These are phyloP conservation scores for Cotesia vestalis DNA, from an alignment of 1,140 invertebrate species.

Conservation along the genomic window DNA sequence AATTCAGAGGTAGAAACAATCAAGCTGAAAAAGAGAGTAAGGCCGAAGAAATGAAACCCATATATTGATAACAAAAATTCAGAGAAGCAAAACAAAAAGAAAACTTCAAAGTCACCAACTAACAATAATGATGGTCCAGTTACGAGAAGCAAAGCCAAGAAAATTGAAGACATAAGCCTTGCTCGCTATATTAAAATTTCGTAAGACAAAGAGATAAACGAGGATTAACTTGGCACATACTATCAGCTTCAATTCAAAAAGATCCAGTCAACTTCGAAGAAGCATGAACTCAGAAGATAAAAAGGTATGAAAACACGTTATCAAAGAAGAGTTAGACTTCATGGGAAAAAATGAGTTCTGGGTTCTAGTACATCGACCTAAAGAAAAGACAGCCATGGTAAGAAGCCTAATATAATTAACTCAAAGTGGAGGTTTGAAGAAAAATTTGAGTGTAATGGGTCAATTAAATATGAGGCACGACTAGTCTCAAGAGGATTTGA, in stretches of 20 bases:
- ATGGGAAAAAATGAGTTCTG: constrained; percentile 39
- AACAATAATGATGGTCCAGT: constrained; percentile 20
- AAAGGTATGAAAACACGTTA: constrained; percentile 36
- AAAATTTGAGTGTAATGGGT: constrained; percentile 44
- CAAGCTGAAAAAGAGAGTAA: constrained; percentile 26
- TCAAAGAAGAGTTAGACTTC: constrained; percentile 33
- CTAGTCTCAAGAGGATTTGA: constrained; percentile 43
- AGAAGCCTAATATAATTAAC: too few relatives aligned
- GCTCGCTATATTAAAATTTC: constrained; percentile 30
- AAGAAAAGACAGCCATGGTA: constrained; percentile 18
- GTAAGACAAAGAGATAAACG: constrained; percentile 21
- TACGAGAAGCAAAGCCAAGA: constrained; percentile 35
- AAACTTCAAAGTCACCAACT: constrained; percentile 5
- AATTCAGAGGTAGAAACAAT: constrained; percentile 21
- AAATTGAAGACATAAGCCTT: constrained; percentile 31
- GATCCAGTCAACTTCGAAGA: constrained; percentile 26
- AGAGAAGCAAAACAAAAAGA: constrained; percentile 21
- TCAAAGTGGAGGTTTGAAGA: constrained; percentile 23
- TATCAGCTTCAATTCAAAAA: constrained; percentile 23
- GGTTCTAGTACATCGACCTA: constrained; percentile 21
- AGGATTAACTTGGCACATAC: neutral
- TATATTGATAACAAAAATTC: constrained; percentile 10
- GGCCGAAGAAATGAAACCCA: constrained; percentile 26
- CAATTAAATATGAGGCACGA: constrained; percentile 45
- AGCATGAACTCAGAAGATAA: constrained; percentile 28